Evolutionary conservation across 1,140 invertebrate species (phyloP).

Genomic region (Drosophila albomicans): DNA sequence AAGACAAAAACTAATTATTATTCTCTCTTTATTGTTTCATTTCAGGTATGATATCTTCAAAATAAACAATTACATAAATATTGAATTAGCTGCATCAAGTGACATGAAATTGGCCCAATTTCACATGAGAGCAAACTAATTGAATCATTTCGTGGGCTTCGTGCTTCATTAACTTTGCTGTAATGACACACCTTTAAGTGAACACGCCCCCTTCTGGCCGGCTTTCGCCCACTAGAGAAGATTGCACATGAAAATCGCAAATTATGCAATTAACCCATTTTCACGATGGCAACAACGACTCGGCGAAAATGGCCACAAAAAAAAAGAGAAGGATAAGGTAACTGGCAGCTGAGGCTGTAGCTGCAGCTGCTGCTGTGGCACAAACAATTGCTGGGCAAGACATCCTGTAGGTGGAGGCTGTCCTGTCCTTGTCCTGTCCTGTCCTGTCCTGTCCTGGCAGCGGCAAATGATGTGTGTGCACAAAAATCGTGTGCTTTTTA

Average conservation of each 20-base stretch:
- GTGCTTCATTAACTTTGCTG: constrained; percentile 4
- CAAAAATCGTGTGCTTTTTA: constrained; percentile 71
- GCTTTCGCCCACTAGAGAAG: constrained; percentile 17
- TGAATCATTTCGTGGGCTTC: not conserved
- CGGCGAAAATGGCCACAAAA: constrained; percentile 58
- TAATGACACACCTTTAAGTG: constrained; percentile 22
- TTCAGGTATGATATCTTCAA: constrained; percentile 18
- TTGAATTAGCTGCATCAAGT: not conserved
- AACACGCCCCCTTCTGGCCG: too few species aligned
- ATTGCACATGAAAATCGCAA: constrained; percentile 76
- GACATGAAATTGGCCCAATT: constrained; percentile 1
- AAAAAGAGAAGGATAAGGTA: constrained; percentile 28
- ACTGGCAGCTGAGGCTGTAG: constrained; percentile 29
- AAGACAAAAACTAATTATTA: not conserved
- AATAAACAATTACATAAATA: not conserved
- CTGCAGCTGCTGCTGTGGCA: not conserved
- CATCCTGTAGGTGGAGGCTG: not conserved
- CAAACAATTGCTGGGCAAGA: constrained; percentile 9
- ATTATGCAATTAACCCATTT: constrained; percentile 84
- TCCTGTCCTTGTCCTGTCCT: not conserved
- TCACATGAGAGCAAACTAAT: constrained; percentile 16
- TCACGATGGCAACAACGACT: constrained; percentile 36
- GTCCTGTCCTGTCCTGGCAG: constrained; percentile 14
- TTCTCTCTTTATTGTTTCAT: not conserved
- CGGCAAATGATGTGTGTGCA: constrained; percentile 59